Evolutionary conservation across 1,140 invertebrate species (phyloP).

Genomic region (Bicyclus anynana): DNA sequence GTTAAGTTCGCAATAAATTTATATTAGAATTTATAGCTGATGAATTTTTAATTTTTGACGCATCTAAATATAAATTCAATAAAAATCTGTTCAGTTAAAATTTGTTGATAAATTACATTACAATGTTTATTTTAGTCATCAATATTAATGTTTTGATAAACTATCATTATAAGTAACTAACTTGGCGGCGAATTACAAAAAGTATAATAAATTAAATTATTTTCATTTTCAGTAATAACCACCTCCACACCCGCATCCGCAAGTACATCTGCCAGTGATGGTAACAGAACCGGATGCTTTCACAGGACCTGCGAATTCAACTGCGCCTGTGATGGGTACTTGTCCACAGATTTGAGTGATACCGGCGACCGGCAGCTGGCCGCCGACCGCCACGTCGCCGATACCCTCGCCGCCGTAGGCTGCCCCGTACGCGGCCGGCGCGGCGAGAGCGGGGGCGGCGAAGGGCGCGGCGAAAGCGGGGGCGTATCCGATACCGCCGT

Average conservation of each 20-base stretch:
- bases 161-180: too few species aligned
- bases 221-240: neutral
- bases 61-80: too few species aligned
- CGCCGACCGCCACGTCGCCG: conserved; percentile 31
- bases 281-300: conserved; percentile 26
- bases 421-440: neutral
- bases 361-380: conserved; percentile 23
- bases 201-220: too few species aligned
- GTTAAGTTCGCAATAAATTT: too few species aligned
- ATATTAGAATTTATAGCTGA: too few species aligned
- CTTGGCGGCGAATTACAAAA: too few species aligned
- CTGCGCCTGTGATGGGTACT: neutral
- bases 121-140: too few species aligned
- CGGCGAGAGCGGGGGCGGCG: neutral
- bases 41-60: too few species aligned
- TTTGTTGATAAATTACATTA: too few species aligned
- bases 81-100: too few species aligned
- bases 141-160: too few species aligned
- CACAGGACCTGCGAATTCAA: conserved; percentile 21
- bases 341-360: neutral
- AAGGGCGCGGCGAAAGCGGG: neutral
- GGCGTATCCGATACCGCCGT: neutral
- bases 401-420: conserved; percentile 31
- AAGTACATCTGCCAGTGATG: conserved; percentile 27
- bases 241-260: neutral